These are phyloP conservation scores for cattle (Bos taurus) DNA, from an alignment of 2,113 vertebrate species.

Conservation along the genomic window ARS-UCD2.0 NC_037350.1:64001-64500, in stretches of 20 bases:
- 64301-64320: constrained; percentile 52
- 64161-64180: constrained; percentile 32
- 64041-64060: background rate
- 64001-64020: background rate
- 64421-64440: background rate
- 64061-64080: background rate
- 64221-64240: too few relatives aligned
- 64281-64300: constrained; percentile 33
- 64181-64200: background rate
- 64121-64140: constrained; percentile 46
- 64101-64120: constrained; percentile 47
- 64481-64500: background rate
- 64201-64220: background rate
- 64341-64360: background rate
- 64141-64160: constrained; percentile 57
- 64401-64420: constrained; percentile 1
- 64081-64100: background rate
- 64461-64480: constrained; percentile 35
- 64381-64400: constrained; percentile 22
- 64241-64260: too few relatives aligned
- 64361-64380: constrained; percentile 25
- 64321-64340: constrained; percentile 2
- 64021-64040: constrained; percentile 9
- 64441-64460: constrained; percentile 39
- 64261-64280: constrained; percentile 28